Percentiles rank a stretch among this genome's conserved stretches.
Evolutionary conservation across 1,140 invertebrate genomes (phyloP).

Genomic region (Hormaphis cornu): DNA sequence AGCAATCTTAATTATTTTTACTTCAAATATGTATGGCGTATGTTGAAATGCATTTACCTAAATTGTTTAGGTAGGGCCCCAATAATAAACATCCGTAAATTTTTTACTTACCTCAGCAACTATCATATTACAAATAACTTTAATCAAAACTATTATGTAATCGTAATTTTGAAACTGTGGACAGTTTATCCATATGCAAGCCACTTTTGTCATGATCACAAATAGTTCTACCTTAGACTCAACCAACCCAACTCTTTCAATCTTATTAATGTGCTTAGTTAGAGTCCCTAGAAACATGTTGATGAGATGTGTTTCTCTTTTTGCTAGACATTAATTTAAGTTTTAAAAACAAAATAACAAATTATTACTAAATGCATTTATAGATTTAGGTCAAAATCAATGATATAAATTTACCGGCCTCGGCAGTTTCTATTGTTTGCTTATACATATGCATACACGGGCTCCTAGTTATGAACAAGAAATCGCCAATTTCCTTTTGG

Average conservation of each 20-base stretch:
- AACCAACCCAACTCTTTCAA: constrained; percentile 48
- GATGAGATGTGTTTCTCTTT: background rate
- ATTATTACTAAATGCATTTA: background rate
- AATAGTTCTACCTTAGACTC: constrained; percentile 53
- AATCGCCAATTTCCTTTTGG: constrained; percentile 63
- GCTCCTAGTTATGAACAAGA: background rate
- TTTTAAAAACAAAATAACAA: background rate
- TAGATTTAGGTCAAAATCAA: background rate
- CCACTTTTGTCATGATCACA: constrained; percentile 62
- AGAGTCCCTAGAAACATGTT: background rate
- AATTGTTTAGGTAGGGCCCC: too few species aligned
- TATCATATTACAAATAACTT: constrained; percentile 66
- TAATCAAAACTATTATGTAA: constrained; percentile 59
- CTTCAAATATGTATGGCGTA: too few species aligned
- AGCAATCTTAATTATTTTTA: too few species aligned
- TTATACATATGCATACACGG: background rate
- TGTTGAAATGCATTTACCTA: too few species aligned
- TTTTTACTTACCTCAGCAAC: constrained; percentile 52
- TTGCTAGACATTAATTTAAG: too few species aligned
- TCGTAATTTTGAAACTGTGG: constrained; percentile 69
- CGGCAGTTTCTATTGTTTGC: background rate
- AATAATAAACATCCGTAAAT: too few species aligned
- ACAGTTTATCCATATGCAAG: constrained; percentile 73
- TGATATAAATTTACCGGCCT: constrained; percentile 1
- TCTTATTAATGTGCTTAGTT: background rate